Evolutionary conservation across 2,113 vertebrate genomes (phyloP), one percentile per base, ranked within the genome.

Genomic region (Nannobrachium achirus): DNA sequence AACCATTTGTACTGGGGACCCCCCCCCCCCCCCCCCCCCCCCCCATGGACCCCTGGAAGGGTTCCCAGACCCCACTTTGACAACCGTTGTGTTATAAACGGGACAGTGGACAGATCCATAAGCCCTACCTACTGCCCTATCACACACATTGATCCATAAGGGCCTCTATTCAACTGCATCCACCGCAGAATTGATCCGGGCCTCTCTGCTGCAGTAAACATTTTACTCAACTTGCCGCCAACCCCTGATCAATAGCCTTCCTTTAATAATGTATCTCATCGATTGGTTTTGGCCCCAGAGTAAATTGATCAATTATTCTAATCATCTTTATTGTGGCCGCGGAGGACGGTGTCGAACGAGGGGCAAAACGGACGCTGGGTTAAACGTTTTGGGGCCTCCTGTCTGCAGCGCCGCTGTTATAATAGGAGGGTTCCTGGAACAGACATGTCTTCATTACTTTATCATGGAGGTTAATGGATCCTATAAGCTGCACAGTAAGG

Each of bases 221-320:
- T 92, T 92, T 91, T 88, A 89, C 79, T 87, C 87, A 63, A 79
- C 84, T 75, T 82, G 90, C 86, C 86, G 89, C 80, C 63, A 61
- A n/a, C 82, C 78, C 25, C 69, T 78, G 81, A 90, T 93, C 92
- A 87, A 92, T 93, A 88, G 75, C 83, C 86, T 90, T 91, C 88
- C 90, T 91, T 92, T 93, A 93, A 92, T 92, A 93, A 93, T 93
- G 89, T 92, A 92, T 90, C 88, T 87, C 80, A 92, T 93, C 89
- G 92, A 93, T 92, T 84, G 88, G 83, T 90, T 92, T 33, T 90
- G 87, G 90, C 86, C 81, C 81, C 82, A 69, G 91, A 91, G 86
- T 90, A 91, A 91, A 92, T 92, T 90, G 87, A 91, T 91, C 90
- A 89, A 91, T 93, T 90, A 91, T 91, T 91, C 88, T 89, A 90